Evolutionary conservation across 2,888 invertebrate species (phyloP).

Genomic region (Acanthosepion pharaonis): DNA sequence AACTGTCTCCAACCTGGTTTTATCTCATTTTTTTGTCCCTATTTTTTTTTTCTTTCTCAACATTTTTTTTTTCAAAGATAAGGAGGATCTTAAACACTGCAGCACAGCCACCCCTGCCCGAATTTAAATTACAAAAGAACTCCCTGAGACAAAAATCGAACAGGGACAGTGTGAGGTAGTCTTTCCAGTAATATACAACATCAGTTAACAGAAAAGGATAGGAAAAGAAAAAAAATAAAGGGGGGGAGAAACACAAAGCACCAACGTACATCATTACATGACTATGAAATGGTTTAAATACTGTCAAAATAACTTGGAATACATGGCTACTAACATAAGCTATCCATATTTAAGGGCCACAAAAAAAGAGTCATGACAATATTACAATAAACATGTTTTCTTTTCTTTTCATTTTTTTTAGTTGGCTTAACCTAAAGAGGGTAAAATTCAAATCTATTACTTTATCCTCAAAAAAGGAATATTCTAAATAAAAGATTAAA

Average conservation of each 20-base stretch:
- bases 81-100: slow-evolving; percentile 40
- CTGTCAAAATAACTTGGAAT: slow-evolving; percentile 2
- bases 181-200: slow-evolving; percentile 37
- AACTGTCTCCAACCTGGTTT: neutral
- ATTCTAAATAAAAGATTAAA: neutral
- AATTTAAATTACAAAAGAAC: slow-evolving; percentile 46
- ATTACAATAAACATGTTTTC: neutral
- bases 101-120: slow-evolving; percentile 47
- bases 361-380: neutral
- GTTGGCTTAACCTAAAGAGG: no score
- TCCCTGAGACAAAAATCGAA: slow-evolving; percentile 47
- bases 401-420: no score
- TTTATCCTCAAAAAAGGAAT: neutral
- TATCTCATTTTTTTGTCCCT: neutral
- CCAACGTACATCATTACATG: neutral
- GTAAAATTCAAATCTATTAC: neutral
- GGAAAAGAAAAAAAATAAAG: neutral
- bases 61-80: neutral
- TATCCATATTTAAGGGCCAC: slow-evolving; percentile 1
- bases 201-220: neutral
- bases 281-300: slow-evolving; percentile 41
- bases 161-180: slow-evolving; percentile 47
- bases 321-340: neutral
- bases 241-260: neutral
- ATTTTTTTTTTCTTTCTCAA: neutral